phyloP scores from a whole-genome alignment of 2,797 vertebrate species.

The Cryptoprocta ferox region DNA sequence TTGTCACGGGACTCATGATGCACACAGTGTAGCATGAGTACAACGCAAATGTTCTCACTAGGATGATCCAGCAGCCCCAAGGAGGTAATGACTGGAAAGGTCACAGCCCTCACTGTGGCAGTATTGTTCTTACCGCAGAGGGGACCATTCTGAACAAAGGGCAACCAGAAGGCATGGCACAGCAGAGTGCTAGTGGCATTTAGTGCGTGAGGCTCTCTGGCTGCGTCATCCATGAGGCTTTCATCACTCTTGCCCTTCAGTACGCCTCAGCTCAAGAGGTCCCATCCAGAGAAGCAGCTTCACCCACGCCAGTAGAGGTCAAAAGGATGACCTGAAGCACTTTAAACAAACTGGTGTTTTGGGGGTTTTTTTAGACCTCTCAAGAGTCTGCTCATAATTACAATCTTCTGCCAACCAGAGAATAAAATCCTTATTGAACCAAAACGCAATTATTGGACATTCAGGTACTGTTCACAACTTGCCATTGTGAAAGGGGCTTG shows the following conservation, averaged over 20 bases:
- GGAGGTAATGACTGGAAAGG: constrained; percentile 32
- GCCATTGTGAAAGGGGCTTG: background rate
- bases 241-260: background rate
- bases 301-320: background rate
- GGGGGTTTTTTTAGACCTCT: background rate
- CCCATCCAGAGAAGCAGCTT: background rate
- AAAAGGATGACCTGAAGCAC: background rate
- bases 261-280: background rate
- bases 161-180: background rate
- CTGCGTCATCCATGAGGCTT: background rate
- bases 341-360: background rate
- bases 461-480: background rate
- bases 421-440: background rate
- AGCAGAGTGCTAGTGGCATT: background rate
- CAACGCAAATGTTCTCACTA: background rate
- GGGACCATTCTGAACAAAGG: background rate
- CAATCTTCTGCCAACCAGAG: background rate
- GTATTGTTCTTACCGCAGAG: background rate
- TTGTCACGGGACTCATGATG: background rate
- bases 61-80: background rate
- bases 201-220: rapidly evolving
- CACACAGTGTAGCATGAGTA: background rate
- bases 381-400: background rate
- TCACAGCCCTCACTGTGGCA: constrained; percentile 31
- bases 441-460: background rate